Base-by-base conservation (phyloP, 2,797 vertebrate genomes). In the Pangasius sanitwongsei region DNA sequence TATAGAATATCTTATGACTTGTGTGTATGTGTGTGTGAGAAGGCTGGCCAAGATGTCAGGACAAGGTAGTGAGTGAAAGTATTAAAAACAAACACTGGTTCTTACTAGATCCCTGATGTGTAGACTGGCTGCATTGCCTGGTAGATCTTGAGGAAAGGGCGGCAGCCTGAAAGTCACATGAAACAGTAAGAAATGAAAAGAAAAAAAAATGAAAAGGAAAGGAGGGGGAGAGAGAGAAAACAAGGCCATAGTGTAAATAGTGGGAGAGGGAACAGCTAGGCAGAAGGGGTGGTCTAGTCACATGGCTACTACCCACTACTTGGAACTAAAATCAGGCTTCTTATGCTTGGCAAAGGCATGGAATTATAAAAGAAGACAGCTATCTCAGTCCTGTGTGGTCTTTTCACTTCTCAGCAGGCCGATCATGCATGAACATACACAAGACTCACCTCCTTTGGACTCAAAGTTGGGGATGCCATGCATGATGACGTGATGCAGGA, bases 101-200 rank as follows among this genome's bases (percentile, higher is more conserved):
- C 97, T 97, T 97, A 99, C 98, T 99, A 99, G 96, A 99, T 99
- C 90, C 98, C 98, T 85, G 98, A 99, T n/a, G 98, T 99, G 95
- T 99, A 99, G 92, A 99, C 98, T 0, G 98, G 98, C 93, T 99
- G 98, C 98, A 99, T 99, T 91, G 98, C 97, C 95, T 99, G 98
- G 96, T 99, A 99, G 95, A 99, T 99, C 93, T 98, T 99, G 90
- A 99, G 97, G 92, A 99, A 99, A 13, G 98, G 98, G 83, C 98
- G 97, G 92, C 98, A 99, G 92, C 98, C 98, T 99, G 93, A 83
- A 93, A 90, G 25, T 90, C 11, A 83, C n/a, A 86, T n/a, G 44
- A 70, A 72, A 93, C 87, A 83, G 25, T 87, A 65, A 63, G 3
- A 81, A 81, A 88, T 20, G 48, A 37, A 37, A 2, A 70, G 25